Base-by-base conservation (phyloP, 2,888 invertebrate species). In the Hypomecis atomaria region DNA sequence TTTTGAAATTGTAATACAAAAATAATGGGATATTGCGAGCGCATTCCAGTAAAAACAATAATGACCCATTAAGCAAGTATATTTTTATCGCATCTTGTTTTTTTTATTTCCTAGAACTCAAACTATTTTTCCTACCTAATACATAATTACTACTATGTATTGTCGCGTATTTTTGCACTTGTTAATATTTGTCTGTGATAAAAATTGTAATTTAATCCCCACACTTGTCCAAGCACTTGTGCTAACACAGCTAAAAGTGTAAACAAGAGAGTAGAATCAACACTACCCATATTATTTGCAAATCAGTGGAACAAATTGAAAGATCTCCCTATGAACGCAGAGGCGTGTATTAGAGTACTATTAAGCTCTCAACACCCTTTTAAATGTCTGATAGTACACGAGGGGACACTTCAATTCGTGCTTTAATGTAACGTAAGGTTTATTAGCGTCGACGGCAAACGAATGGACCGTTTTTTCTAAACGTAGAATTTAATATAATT, bases 281-380 rank as follows among this genome's bases (percentile, higher is more conserved):
- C 74, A 74, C 10, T 53, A 23, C 13, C 36, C 13, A 50, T 43
- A 45, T 56, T 84, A 83, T 87, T 88, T 86, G 87, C 85, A 83
- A 88, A 88, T 90, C 87, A 86, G 88, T 85, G 81, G 71, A 87
- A 86, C 89, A 89, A 91, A 91, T 90, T 90, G 85, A 84, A 81
- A 84, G 81, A 81, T 82, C 85, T 69, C 85, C 85, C 83, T 78
- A 72, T 73, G 73, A 77, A 80, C 85, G 85, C 76, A 79, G 78
- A 83, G 84, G 83, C 77, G 82, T 78, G 83, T 81, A 89, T 90
- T 88, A 87, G 81, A 86, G 86, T 75, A 78, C 87, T 82, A 89
- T 90, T 89, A 89, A 82, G 73, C 75, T 67, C 78, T 84, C 79
- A 60, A 78, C 76, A 81, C 78, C 78, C 83, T 72, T 70, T 72